phyloP scores from a whole-genome alignment of 2,888 invertebrate genomes.

The Himalopsyche japonica region DNA sequence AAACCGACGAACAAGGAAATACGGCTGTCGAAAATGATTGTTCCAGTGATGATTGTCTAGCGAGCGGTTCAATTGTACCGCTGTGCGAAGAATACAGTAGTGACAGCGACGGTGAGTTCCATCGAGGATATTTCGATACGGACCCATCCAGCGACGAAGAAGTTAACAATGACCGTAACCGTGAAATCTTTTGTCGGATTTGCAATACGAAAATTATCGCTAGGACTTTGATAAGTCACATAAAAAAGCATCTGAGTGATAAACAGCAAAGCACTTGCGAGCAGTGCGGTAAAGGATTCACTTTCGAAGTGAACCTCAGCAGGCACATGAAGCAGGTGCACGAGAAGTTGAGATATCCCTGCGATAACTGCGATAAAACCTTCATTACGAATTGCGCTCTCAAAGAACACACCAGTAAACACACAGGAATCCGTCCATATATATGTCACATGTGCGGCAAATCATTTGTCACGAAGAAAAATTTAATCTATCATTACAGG shows the following conservation, averaged over 20 bases:
- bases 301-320: slow-evolving; percentile 55
- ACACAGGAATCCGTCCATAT: neutral
- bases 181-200: slow-evolving; percentile 46
- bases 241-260: slow-evolving; percentile 50
- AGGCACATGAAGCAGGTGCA: slow-evolving; percentile 60
- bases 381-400: neutral
- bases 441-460: neutral
- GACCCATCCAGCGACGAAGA: neutral
- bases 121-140: neutral
- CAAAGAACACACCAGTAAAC: neutral
- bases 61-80: neutral
- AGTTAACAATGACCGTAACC: neutral
- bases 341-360: slow-evolving; percentile 42
- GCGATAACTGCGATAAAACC: neutral
- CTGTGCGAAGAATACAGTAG: neutral
- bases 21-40: neutral
- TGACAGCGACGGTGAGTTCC: neutral
- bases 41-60: neutral
- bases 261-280: slow-evolving; percentile 56
- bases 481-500: neutral
- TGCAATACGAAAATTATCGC: slow-evolving; percentile 49
- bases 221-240: slow-evolving; percentile 54
- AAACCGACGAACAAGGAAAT: neutral
- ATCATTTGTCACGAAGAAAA: neutral
- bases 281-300: slow-evolving; percentile 57